These are phyloP conservation scores for Lycocerus yunnanus DNA, from an alignment of 2,888 invertebrate species.

Conservation along the genomic window DNA sequence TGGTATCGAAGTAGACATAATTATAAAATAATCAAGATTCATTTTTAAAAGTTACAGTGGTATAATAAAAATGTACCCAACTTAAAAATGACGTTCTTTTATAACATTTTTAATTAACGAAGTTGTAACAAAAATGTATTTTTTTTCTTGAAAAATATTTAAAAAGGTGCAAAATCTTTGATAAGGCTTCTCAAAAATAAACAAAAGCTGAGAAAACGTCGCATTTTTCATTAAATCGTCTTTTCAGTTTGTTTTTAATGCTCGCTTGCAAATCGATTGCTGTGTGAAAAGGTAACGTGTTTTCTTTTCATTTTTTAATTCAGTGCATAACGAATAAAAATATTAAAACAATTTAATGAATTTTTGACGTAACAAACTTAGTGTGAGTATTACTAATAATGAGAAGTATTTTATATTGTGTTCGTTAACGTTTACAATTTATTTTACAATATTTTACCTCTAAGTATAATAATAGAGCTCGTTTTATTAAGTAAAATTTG, in stretches of 20 bases:
- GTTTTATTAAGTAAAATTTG: too few relatives aligned
- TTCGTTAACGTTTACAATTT: too few relatives aligned
- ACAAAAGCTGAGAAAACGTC: constrained; percentile 25
- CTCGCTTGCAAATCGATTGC: constrained; percentile 29
- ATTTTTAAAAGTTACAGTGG: background rate
- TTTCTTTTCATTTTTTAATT: constrained; percentile 12
- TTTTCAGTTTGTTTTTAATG: constrained; percentile 34
- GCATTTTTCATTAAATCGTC: constrained; percentile 26
- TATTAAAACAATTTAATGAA: too few relatives aligned
- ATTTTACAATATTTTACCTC: too few relatives aligned
- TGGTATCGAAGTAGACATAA: constrained; percentile 5
- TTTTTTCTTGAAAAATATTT: background rate
- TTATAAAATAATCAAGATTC: background rate
- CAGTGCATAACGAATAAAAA: background rate
- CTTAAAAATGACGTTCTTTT: background rate
- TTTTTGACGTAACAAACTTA: background rate
- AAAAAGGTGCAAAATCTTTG: constrained; percentile 28
- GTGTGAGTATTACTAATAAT: too few relatives aligned
- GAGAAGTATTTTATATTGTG: background rate
- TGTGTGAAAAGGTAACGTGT: constrained; percentile 19
- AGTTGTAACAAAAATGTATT: background rate
- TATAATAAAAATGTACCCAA: background rate
- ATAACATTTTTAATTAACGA: background rate
- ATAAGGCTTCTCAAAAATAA: constrained; percentile 22
- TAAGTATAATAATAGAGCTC: too few relatives aligned